Conservation (phyloP, 2,888 invertebrate species). For the Amitus sp. region DNA sequence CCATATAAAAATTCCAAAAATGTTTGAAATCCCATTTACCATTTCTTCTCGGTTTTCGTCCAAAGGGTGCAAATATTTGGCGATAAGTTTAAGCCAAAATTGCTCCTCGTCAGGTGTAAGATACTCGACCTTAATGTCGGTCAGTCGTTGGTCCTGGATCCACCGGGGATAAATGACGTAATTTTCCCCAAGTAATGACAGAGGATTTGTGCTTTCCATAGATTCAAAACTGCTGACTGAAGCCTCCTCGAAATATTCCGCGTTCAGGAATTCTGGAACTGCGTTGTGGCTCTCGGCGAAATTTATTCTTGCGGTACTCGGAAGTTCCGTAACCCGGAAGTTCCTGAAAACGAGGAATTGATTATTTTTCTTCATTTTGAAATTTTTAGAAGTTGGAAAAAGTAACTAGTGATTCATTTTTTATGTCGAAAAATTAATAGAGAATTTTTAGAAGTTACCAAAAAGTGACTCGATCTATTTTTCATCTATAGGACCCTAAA, state of each 20-base stretch:
- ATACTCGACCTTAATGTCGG: conserved; percentile 74
- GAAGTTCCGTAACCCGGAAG: conserved; percentile 13
- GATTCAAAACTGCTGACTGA: conserved; percentile 16
- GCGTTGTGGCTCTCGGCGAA: neutral
- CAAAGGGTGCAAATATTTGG: conserved; percentile 79
- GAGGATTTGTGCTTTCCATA: conserved; percentile 20
- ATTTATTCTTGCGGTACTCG: conserved; percentile 12
- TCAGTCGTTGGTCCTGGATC: conserved; percentile 76
- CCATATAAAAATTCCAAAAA: neutral
- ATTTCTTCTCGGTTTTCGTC: conserved; percentile 72
- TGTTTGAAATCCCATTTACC: conserved; percentile 57
- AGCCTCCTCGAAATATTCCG: conserved; percentile 26
- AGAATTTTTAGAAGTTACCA: too few species aligned
- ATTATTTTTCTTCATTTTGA: too few species aligned
- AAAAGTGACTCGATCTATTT: too few species aligned
- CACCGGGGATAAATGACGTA: conserved; percentile 73
- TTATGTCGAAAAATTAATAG: too few species aligned
- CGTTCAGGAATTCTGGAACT: too few species aligned
- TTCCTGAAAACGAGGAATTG: too few species aligned
- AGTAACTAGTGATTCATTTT: too few species aligned
- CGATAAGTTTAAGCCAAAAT: conserved; percentile 83
- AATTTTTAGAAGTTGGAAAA: too few species aligned
- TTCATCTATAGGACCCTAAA: too few species aligned
- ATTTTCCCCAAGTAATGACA: conserved; percentile 20
- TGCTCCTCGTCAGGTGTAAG: conserved; percentile 74